Base-by-base conservation (phyloP, 2,888 invertebrate species). In the Microctonus aethiopoides region DNA sequence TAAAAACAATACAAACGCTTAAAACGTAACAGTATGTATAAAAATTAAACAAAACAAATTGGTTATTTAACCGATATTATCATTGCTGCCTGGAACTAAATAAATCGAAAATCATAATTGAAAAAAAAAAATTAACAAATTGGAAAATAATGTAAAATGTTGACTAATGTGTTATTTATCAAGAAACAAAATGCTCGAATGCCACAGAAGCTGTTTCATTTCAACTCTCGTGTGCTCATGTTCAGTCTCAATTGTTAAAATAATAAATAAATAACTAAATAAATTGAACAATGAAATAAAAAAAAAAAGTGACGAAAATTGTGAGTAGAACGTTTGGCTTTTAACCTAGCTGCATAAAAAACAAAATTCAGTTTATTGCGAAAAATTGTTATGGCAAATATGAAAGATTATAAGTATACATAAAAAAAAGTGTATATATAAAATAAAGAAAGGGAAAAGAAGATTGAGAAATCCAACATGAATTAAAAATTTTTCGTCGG, bases 221-320 rank as follows among this genome's bases (percentile, higher is more conserved):
- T n/a, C n/a, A n/a, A n/a, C n/a, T n/a, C n/a, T 46, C 46, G 46
- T 46, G 46, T 46, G 16, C 46, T 46, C 6, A 16, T 46, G 34
- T 36, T 22, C 11, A 36, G 10, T 62, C 24, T 62, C n/a, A 24
- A 26, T 16, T 39, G 20, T 68, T n/a, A 59, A 46, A n/a, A n/a
- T 39, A n/a, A n/a, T n/a, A n/a, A n/a, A n/a, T n/a, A n/a, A n/a
- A n/a, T n/a, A n/a, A n/a, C n/a, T n/a, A n/a, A n/a, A n/a, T n/a
- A 26, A 54, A 26, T 26, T 20, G 22, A 34, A 59, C n/a, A 10
- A n/a, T 39, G 39, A 39, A 39, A 67, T n/a, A n/a, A 20, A 5
- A 11, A 26, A 26, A 60, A 39, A 63, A 64, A 34, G 29, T 29
- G 63, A 62, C 34, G 24, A 51, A 34, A 51, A 16, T 29, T 16